These are phyloP conservation scores for Drosophila subobscura DNA, from an alignment of 1,140 invertebrate species.

Conservation along the genomic window DNA sequence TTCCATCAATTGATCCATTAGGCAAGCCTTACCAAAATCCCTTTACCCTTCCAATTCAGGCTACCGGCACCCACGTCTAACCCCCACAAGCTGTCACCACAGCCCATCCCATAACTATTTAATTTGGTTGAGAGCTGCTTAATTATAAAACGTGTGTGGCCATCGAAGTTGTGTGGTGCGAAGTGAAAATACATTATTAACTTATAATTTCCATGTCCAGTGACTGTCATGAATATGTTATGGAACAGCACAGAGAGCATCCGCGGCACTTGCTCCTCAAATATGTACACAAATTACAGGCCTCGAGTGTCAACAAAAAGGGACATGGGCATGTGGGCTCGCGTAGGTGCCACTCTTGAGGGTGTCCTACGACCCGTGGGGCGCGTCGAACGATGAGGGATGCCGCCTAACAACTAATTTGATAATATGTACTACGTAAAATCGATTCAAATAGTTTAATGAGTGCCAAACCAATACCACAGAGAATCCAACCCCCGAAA, in stretches of 20 bases:
- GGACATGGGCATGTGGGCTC: conserved; percentile 14
- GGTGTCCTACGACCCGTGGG: too few relatives aligned
- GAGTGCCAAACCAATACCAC: conserved; percentile 1
- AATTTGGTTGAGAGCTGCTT: conserved; percentile 60
- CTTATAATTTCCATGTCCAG: conserved; percentile 36
- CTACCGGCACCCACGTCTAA: too few relatives aligned
- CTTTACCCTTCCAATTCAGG: too few relatives aligned
- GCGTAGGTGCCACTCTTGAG: conserved; percentile 8
- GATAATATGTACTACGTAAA: conserved; percentile 26
- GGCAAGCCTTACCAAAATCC: too few relatives aligned
- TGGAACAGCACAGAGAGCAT: conserved; percentile 15
- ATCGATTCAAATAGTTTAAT: conserved; percentile 48
- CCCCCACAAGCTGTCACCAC: conserved; percentile 29
- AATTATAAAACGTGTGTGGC: conserved; percentile 62
- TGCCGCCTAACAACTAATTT: conserved; percentile 16
- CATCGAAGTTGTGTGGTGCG: conserved; percentile 18
- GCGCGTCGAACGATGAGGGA: not conserved
- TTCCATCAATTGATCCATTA: too few relatives aligned
- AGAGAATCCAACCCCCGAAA: not conserved
- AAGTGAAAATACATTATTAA: conserved; percentile 56
- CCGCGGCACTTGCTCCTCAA: conserved; percentile 19
- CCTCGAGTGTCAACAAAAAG: conserved; percentile 36
- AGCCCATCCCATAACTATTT: conserved; percentile 27
- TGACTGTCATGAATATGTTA: conserved; percentile 47
- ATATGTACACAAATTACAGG: conserved; percentile 57